These are phyloP conservation scores for Lutjanus campechanus DNA, from an alignment of 2,797 vertebrate species.

Conservation along the genomic window DNA sequence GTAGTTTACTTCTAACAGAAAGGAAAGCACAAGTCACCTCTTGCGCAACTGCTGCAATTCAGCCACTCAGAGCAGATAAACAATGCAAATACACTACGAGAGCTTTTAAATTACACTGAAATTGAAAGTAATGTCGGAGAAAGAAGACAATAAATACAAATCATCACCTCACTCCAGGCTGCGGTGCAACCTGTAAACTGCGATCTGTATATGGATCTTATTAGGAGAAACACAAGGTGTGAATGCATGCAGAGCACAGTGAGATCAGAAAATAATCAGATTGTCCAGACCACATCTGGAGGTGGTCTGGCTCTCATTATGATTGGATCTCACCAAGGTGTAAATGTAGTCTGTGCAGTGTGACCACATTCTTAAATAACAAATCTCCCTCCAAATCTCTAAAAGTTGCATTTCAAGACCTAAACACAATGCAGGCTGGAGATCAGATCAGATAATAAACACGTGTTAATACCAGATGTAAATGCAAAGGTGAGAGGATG, in stretches of 20 bases:
- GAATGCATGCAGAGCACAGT: not conserved
- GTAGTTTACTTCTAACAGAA: not conserved
- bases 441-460: not conserved
- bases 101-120: not conserved
- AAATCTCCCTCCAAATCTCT: not conserved
- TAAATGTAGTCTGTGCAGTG: not conserved
- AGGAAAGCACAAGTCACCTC: constrained; percentile 1
- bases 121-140: not conserved
- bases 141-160: not conserved
- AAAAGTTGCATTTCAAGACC: not conserved
- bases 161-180: not conserved
- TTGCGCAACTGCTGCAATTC: not conserved
- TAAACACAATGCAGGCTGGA: not conserved
- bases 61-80: not conserved
- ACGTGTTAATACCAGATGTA: not conserved
- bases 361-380: not conserved
- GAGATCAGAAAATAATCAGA: not conserved
- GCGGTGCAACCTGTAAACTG: not conserved
- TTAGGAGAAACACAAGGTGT: not conserved
- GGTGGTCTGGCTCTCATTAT: not conserved
- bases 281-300: not conserved
- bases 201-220: not conserved
- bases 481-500: not conserved
- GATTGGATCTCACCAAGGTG: not conserved
- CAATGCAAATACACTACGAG: not conserved